Evolutionary conservation across 2,888 invertebrate species (phyloP), one percentile per base, ranked within the genome.

Genomic region (Rhabditoides inermis): DNA sequence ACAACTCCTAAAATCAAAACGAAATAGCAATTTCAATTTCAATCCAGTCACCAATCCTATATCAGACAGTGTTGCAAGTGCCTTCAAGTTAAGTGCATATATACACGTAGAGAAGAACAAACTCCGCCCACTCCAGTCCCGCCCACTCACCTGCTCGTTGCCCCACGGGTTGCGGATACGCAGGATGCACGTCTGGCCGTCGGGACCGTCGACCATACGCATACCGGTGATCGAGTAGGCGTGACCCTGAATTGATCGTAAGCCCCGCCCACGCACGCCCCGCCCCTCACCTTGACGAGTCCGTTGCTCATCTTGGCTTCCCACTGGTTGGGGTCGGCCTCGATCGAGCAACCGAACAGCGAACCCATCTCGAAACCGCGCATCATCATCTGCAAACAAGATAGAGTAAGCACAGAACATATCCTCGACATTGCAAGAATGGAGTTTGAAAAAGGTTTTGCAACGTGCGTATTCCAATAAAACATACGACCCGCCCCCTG

Each of bases 301-400:
- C 91, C 91, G 73, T 86, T 83, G 15, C 84, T 82, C 3, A 88
- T 86, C 76, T 87, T 84, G 0, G 88, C 88, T 77, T 91, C 91
- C 81, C 1, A 79, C 23, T 86, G 83, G 76, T 84, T 82, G 0
- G 88, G 88, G 80, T 90, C 88, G 15, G 90, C 88, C 85, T 94
- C 92, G 66, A 95, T 86, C 28, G 92, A 91, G 79, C 92, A 92
- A 0, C 91, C 94, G 86, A 94, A 88, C 56, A 98, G 83, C 0
- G 95, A 94, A 25, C 78, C 86, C 70, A 92, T 83, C 76, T 91
- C 88, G 68, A 85, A 86, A 0, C 90, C 92, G 79, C 94, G 92
- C 56, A 86, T 76, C 77, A 94, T 81, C 66, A 91, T 88, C 71
- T 85, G 85, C 78, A 37, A 10, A 64, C n/a, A n/a, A 56, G 39